Evolutionary conservation across 1,140 invertebrate species (phyloP), one percentile per base, ranked within the genome.

Genomic region (Olivierus martensii): DNA sequence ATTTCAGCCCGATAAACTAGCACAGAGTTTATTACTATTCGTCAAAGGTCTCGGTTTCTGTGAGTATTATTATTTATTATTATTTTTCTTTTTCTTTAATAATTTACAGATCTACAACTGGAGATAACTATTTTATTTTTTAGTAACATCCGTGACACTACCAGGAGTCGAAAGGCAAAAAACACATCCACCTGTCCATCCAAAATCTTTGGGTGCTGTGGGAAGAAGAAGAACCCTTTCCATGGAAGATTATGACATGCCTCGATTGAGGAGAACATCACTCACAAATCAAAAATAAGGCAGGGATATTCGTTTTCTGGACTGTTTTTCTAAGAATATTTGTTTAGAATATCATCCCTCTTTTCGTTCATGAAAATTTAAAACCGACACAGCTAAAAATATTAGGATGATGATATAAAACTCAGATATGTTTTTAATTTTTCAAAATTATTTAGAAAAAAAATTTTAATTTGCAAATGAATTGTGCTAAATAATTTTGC

Each of bases 221-320:
- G 62, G 59, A 46, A 47, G 62, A 15, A 52, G 62, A 38, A 43
- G 58, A 37, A 63, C 62, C 28, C 46, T 63, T n/a, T 63, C 62
- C 9, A 63, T 63, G 62, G 62, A 63, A 49, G 62, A 63, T 46
- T 63, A 63, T 48, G 53, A 55, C 37, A 28, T 51, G n/a, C 57
- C 57, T 14, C 28, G 57, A 39, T 43, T 49, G 39, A 46, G 57
- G 35, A 48, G 57, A 44, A 48, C 56, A 14, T 56, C 53, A 3
- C 36, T 58, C 14, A 52, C 50, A 6, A 52, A 43, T 21, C 49
- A 57, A 36, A 52, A 52, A 42, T 56, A 42, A 42, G 49, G 11
- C 45, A 17, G 41, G 28, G 2, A 28, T 28, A 28, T 28, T n/a
- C n/a, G n/a, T n/a, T n/a, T n/a, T 28, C 9, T 28, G 28, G 28